These are phyloP conservation scores for Escarpia spicata DNA, from an alignment of 2,888 invertebrate species.

Conservation along the genomic window DNA sequence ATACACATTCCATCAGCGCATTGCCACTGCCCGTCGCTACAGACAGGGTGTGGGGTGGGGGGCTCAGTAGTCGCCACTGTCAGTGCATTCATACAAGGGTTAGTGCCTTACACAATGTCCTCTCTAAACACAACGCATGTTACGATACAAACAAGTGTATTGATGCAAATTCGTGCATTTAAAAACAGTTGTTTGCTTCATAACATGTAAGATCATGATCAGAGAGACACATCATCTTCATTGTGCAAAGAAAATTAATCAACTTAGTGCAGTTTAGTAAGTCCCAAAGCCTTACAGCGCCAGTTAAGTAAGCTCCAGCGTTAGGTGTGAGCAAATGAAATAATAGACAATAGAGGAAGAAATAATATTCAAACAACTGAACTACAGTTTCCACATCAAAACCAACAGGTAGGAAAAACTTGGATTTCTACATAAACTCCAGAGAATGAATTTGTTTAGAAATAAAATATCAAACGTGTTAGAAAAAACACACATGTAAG, in stretches of 20 bases:
- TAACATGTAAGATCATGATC: not conserved
- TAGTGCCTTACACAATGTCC: constrained; percentile 19
- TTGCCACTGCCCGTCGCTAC: constrained; percentile 37
- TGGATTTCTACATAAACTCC: constrained; percentile 11
- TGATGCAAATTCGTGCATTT: constrained; percentile 14
- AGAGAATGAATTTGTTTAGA: not conserved
- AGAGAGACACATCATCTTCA: constrained; percentile 19
- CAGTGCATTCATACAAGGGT: constrained; percentile 23
- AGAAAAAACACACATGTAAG: constrained; percentile 8
- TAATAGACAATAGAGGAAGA: not conserved
- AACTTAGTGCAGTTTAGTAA: constrained; percentile 18
- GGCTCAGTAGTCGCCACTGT: constrained; percentile 21
- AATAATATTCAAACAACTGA: constrained; percentile 20
- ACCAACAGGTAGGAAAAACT: constrained; percentile 18
- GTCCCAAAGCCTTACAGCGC: constrained; percentile 19
- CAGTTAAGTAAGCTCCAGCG: not conserved
- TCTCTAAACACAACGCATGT: constrained; percentile 17
- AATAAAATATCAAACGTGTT: constrained; percentile 14
- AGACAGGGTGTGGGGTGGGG: constrained; percentile 27
- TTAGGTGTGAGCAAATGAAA: constrained; percentile 21
- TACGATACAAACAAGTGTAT: constrained; percentile 19
- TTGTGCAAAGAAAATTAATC: constrained; percentile 13
- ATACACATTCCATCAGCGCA: constrained; percentile 42
- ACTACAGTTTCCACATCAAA: constrained; percentile 20
- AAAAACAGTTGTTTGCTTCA: constrained; percentile 19